A percentile compares a stretch with the other conserved stretches of the same genome.
Evolutionary conservation across 1,140 invertebrate genomes (phyloP).

Genomic region (Drosophila parvula): DNA sequence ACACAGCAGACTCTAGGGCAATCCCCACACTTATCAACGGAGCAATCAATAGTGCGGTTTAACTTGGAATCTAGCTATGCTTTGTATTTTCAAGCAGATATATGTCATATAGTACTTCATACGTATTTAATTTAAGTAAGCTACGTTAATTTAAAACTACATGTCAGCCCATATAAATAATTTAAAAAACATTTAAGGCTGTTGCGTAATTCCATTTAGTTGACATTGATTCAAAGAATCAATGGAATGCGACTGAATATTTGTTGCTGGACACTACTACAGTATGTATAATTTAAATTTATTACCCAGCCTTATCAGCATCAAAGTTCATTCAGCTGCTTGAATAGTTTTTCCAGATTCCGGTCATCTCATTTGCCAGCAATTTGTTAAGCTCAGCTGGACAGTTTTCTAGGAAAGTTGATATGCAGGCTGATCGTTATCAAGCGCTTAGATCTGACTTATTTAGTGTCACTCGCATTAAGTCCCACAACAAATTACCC

Average conservation of each 20-base stretch:
- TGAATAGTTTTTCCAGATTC: slow-evolving; percentile 38
- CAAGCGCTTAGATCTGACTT: slow-evolving; percentile 31
- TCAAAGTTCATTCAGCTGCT: slow-evolving; percentile 61
- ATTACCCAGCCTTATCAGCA: slow-evolving; percentile 47
- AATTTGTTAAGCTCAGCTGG: slow-evolving; percentile 43
- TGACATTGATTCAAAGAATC: slow-evolving; percentile 18
- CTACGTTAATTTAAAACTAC: background rate
- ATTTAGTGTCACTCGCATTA: slow-evolving; percentile 45
- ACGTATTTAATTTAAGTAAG: too few species aligned
- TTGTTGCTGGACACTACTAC: slow-evolving; percentile 16
- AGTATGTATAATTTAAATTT: slow-evolving; percentile 30
- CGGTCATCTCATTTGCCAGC: slow-evolving; percentile 40
- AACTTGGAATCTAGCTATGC: background rate
- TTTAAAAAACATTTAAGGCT: background rate
- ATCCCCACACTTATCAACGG: slow-evolving; percentile 32
- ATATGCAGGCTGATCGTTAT: slow-evolving; percentile 48
- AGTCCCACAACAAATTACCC: slow-evolving; percentile 40
- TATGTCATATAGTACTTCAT: too few species aligned
- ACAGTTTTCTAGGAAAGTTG: slow-evolving; percentile 38
- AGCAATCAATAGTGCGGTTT: background rate
- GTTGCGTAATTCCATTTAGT: slow-evolving; percentile 13
- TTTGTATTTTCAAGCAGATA: background rate
- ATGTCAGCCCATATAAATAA: background rate
- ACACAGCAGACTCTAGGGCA: slow-evolving; percentile 25
- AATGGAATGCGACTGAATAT: slow-evolving; percentile 8